Percentiles rank a stretch among this genome's conserved stretches.
These are phyloP conservation scores for Scrobipalpa costella DNA, from an alignment of 2,888 invertebrate species.

Conservation along the genomic window DNA sequence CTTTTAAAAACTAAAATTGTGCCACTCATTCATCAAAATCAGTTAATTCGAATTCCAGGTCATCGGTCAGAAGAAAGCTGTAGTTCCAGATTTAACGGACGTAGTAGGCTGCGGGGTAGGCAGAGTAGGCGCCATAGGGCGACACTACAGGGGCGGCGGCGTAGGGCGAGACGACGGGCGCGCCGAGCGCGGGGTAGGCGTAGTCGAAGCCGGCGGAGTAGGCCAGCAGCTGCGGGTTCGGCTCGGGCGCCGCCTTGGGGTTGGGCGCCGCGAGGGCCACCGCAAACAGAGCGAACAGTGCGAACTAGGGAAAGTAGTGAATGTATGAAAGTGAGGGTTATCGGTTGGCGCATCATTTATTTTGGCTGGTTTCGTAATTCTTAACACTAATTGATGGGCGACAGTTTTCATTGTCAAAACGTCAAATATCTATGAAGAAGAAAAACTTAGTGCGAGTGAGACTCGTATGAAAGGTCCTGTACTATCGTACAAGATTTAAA, in stretches of 20 bases:
- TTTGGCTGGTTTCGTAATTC: too few relatives aligned
- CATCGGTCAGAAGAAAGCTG: background rate
- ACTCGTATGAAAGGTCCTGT: too few relatives aligned
- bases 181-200: slow-evolving; percentile 36
- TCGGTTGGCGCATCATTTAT: too few relatives aligned
- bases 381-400: too few relatives aligned
- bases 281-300: slow-evolving; percentile 64
- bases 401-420: too few relatives aligned
- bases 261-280: slow-evolving; percentile 60
- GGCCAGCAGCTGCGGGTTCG: slow-evolving; percentile 37
- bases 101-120: slow-evolving; percentile 37
- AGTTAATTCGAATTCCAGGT: too few relatives aligned
- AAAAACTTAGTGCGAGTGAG: too few relatives aligned
- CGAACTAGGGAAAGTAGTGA: slow-evolving; percentile 49
- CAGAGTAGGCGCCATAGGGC: slow-evolving; percentile 40
- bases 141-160: too few relatives aligned
- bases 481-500: too few relatives aligned
- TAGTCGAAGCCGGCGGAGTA: slow-evolving; percentile 43
- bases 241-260: slow-evolving; percentile 36
- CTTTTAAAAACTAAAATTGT: slow-evolving; percentile 1
- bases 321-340: background rate
- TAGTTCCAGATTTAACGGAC: slow-evolving; percentile 31
- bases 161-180: slow-evolving; percentile 42
- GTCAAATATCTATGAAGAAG: too few relatives aligned
- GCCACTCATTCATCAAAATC: background rate